Evolutionary conservation across 1,140 invertebrate species (phyloP).

Genomic region (Protaetia brevitarsis): DNA sequence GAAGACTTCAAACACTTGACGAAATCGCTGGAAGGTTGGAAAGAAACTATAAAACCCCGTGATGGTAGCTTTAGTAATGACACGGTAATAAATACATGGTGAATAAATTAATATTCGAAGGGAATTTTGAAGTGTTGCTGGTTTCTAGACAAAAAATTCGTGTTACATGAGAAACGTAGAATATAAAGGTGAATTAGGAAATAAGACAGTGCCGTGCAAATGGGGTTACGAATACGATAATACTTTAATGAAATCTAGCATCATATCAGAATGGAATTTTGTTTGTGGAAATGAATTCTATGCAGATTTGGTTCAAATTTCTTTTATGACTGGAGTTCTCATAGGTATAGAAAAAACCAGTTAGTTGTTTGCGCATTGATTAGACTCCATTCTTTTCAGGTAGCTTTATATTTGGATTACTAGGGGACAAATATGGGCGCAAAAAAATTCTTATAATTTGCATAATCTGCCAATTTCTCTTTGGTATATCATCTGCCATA

Average conservation of each 20-base stretch:
- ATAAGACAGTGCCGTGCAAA: slow-evolving; percentile 30
- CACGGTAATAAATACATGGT: too few species aligned
- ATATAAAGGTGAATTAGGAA: not conserved
- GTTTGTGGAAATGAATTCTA: slow-evolving; percentile 51
- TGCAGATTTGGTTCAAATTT: slow-evolving; percentile 53
- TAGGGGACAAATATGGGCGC: slow-evolving; percentile 51
- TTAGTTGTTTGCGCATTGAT: not conserved
- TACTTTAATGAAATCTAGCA: slow-evolving; percentile 49
- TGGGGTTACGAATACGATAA: slow-evolving; percentile 52
- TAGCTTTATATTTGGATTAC: slow-evolving; percentile 52
- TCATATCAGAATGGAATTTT: slow-evolving; percentile 54
- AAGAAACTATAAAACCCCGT: not conserved
- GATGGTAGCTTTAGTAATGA: too few species aligned
- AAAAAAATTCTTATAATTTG: slow-evolving; percentile 40
- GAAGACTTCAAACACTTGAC: slow-evolving; percentile 43
- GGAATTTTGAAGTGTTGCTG: not conserved
- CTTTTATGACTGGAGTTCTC: slow-evolving; percentile 54
- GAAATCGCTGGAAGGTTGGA: slow-evolving; percentile 44
- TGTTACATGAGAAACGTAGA: slow-evolving; percentile 17
- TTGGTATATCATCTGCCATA: slow-evolving; percentile 57
- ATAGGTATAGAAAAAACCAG: slow-evolving; percentile 41
- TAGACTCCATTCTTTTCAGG: slow-evolving; percentile 44
- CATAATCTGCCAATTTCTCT: slow-evolving; percentile 57
- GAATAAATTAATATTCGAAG: too few species aligned
- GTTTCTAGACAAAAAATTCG: not conserved